A percentile compares a stretch with the other conserved stretches of the same genome.
These are phyloP conservation scores for Empidonax traillii DNA, from an alignment of 2,113 vertebrate species.

Conservation along the genomic window DNA sequence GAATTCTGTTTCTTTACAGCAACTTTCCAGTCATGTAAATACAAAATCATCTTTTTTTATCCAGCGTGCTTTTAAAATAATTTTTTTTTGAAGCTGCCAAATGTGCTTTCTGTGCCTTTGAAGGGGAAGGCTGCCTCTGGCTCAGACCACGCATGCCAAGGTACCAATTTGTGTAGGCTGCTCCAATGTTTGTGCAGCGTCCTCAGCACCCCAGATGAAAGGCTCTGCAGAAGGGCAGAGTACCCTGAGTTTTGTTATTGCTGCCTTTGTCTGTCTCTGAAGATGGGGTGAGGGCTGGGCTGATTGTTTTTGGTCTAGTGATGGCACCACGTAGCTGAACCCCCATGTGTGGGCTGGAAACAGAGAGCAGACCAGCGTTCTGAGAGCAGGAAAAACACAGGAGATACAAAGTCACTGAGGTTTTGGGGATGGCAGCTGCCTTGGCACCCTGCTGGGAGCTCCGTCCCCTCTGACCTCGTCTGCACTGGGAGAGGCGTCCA, in stretches of 20 bases:
- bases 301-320: background rate
- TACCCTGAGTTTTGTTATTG: background rate
- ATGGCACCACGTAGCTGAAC: background rate
- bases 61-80: background rate
- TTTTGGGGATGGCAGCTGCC: background rate
- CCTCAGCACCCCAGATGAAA: background rate
- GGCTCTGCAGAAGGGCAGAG: background rate
- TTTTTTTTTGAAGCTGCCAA: conserved; percentile 14
- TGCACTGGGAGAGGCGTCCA: accelerated
- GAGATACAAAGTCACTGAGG: background rate
- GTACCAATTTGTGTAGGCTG: conserved; percentile 6
- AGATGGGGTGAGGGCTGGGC: background rate
- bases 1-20: conserved; percentile 9
- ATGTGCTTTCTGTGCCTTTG: background rate
- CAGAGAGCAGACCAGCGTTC: background rate
- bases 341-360: background rate
- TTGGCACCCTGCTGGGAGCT: background rate
- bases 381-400: background rate
- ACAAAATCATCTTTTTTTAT: conserved; percentile 30
- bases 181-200: background rate
- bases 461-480: background rate
- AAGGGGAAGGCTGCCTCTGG: conserved; percentile 17
- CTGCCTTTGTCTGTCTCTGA: background rate
- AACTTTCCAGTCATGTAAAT: conserved; percentile 44
- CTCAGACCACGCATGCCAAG: background rate